phyloP scores from a whole-genome alignment of 2,888 invertebrate species.

The Notocelia uddmanniana region DNA sequence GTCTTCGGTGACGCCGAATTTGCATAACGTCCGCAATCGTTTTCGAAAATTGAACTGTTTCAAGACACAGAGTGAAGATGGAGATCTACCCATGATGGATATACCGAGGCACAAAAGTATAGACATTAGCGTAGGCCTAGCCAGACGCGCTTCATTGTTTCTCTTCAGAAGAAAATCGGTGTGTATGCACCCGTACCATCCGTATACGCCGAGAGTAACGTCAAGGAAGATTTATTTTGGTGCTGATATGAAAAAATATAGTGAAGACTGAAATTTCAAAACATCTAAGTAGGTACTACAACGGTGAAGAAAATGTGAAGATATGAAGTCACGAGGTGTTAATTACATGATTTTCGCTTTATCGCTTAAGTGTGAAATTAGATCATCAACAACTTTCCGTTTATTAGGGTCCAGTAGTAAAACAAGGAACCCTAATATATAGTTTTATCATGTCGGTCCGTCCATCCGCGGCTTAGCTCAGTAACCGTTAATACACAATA shows the following conservation, averaged over 20 bases:
- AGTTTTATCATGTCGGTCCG: no score
- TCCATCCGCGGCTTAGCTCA: no score
- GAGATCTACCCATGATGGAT: constrained; percentile 63
- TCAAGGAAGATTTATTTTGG: constrained; percentile 73
- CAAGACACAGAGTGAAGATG: constrained; percentile 63
- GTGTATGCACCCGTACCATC: constrained; percentile 79
- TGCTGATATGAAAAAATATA: constrained; percentile 59
- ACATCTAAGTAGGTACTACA: neutral
- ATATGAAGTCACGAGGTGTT: neutral
- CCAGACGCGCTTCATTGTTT: constrained; percentile 75
- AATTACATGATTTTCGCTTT: neutral
- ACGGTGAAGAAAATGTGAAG: neutral
- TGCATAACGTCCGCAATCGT: constrained; percentile 63
- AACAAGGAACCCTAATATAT: no score
- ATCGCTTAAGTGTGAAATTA: neutral
- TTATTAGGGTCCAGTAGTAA: no score
- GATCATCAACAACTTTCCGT: neutral
- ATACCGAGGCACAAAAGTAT: constrained; percentile 74
- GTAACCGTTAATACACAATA: no score
- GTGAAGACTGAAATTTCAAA: constrained; percentile 3
- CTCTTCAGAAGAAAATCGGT: constrained; percentile 75
- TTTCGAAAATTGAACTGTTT: constrained; percentile 72
- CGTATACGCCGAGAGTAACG: constrained; percentile 75
- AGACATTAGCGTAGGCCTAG: constrained; percentile 75
- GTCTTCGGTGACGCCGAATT: constrained; percentile 61